Base-by-base conservation (phyloP, 2,797 vertebrate species). In the Coregonus sp. region DNA sequence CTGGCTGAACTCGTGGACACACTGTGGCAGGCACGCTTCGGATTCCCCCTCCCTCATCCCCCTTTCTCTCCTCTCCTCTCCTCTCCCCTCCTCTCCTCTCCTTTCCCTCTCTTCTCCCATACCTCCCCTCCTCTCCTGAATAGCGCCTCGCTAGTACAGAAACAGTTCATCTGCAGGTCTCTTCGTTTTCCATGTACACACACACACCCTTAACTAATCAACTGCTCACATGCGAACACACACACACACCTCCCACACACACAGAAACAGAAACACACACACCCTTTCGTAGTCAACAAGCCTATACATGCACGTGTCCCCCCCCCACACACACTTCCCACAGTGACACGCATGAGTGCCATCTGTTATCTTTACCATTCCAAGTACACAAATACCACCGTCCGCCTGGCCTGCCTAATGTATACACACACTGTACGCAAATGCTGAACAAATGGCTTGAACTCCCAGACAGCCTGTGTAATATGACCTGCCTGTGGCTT, bases 111-210 rank as follows among this genome's bases (percentile, higher is more conserved):
- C 40, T 12, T 47, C 40, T 12, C 40, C 40, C 40, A 47, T 47
- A 47, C 40, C 40, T 3, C 40, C 40, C 40, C 40, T 47, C 40
- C 40, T 47, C 40, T 47, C 9, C 9, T 12, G 7, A 61, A 88
- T 91, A 89, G 91, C 90, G 90, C 91, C 72, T 90, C 89, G 40
- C 40, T 47, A 47, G 40, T 47, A 90, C 56, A 77, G 78, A 83
- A 82, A 72, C 87, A 86, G 90, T 92, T 94, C 93, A 93, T 82
- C 81, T 91, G 92, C 81, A 92, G 92, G 89, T 92, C 84, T 79
- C 74, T 81, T 88, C 83, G 85, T 84, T 74, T 31, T 54, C 25
- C 20, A 25, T 16, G 35, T 75, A 70, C 87, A 82, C 83, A 76
- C 86, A 47, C 40, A 72, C 83, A 83, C 40, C 9, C 31, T 5